Conservation (phyloP, 2,113 vertebrate genomes). For the Phalacrocorax pelagicus region DNA sequence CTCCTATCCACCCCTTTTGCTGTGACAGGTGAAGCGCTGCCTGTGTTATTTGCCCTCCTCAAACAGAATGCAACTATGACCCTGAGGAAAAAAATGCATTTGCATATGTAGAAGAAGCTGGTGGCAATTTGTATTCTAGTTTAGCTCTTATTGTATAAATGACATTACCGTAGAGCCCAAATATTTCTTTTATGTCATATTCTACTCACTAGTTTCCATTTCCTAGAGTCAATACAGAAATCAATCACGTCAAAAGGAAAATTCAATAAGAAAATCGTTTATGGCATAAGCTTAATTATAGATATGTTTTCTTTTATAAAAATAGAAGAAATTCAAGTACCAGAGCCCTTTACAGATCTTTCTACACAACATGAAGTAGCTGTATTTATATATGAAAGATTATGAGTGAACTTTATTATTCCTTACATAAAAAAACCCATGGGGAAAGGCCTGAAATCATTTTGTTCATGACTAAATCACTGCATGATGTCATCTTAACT, state of each 20-base stretch:
- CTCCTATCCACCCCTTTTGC: background rate
- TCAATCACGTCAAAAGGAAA: constrained; percentile 68
- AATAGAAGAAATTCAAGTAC: constrained; percentile 43
- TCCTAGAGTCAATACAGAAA: constrained; percentile 70
- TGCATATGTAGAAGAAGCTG: constrained; percentile 45
- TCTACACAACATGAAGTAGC: constrained; percentile 18
- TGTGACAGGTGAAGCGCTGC: constrained; percentile 25
- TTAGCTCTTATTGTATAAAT: constrained; percentile 55
- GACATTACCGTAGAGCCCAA: constrained; percentile 35
- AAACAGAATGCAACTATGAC: constrained; percentile 16
- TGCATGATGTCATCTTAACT: background rate
- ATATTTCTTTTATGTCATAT: constrained; percentile 64
- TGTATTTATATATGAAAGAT: constrained; percentile 15
- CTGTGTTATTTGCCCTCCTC: constrained; percentile 32
- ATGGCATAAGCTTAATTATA: constrained; percentile 65
- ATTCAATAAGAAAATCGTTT: constrained; percentile 69
- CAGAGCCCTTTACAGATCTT: constrained; percentile 5
- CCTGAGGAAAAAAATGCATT: background rate
- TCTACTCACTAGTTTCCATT: constrained; percentile 68
- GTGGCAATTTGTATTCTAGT: constrained; percentile 44
- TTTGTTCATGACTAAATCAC: constrained; percentile 42
- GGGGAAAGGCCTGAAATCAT: constrained; percentile 15
- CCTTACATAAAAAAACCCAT: constrained; percentile 14
- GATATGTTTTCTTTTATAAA: constrained; percentile 58
- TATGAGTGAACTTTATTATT: constrained; percentile 30